Evolutionary conservation across 1,140 invertebrate species (phyloP), one percentile per base, ranked within the genome.

Genomic region (Scaptodrosophila lebanonensis): DNA sequence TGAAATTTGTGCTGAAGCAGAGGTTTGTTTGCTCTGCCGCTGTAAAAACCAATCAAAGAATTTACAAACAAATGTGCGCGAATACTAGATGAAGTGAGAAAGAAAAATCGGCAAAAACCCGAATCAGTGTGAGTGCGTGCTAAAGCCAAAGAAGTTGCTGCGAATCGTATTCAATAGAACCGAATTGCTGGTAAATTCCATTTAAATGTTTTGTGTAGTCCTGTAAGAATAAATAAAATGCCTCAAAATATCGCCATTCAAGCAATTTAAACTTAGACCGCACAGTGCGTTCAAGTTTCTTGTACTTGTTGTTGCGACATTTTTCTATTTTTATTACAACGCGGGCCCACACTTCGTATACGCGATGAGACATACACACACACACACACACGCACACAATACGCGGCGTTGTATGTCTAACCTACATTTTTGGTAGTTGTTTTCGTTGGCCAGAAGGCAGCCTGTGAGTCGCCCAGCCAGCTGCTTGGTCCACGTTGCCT

Each of bases 261-360:
- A n/a, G n/a, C n/a, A n/a, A n/a, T n/a, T n/a, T n/a, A n/a, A n/a
- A n/a, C n/a, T n/a, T n/a, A n/a, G n/a, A n/a, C n/a, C n/a, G n/a
- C n/a, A n/a, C n/a, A n/a, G n/a, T n/a, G n/a, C n/a, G n/a, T n/a
- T n/a, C n/a, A n/a, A n/a, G n/a, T n/a, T n/a, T n/a, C n/a, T n/a
- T n/a, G n/a, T n/a, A n/a, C n/a, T n/a, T n/a, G n/a, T n/a, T n/a
- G n/a, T n/a, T n/a, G n/a, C n/a, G n/a, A n/a, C n/a, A n/a, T n/a
- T n/a, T n/a, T n/a, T n/a, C n/a, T 63, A 50, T 63, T 45, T 56
- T 39, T 39, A 32, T 57, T 11, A 29, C 48, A 38, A 15, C 43
- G 45, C 48, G 38, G 63, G 71, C 43, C 43, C 43, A 61, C 43
- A 50, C 71, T 42, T 51, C 66, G 66, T 77, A 72, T 79, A 67